phyloP scores from a whole-genome alignment of 2,888 invertebrate genomes.

The Hipparchia sbordonii region DNA sequence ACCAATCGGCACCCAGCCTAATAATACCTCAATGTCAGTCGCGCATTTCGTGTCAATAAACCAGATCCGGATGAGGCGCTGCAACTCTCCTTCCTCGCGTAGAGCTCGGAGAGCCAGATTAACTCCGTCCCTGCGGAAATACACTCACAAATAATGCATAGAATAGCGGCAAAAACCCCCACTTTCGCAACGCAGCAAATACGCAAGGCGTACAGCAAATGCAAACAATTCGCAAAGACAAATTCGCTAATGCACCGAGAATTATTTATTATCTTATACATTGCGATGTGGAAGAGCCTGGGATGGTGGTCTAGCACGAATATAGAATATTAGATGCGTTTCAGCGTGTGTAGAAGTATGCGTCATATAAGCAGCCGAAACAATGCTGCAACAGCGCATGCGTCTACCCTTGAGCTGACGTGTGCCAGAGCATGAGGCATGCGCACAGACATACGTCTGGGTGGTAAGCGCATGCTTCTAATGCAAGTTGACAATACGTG shows the following conservation, averaged over 20 bases:
- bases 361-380: no score
- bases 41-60: constrained; percentile 72
- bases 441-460: no score
- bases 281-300: no score
- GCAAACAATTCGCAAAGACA: constrained; percentile 32
- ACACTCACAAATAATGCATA: background rate
- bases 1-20: no score
- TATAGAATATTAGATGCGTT: no score
- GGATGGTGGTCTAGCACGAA: no score
- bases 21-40: background rate
- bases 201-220: background rate
- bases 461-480: no score
- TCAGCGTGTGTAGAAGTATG: no score
- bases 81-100: constrained; percentile 95
- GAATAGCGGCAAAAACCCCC: background rate
- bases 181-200: constrained; percentile 20
- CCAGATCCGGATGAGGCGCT: constrained; percentile 96
- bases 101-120: constrained; percentile 95
- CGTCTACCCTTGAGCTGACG: no score
- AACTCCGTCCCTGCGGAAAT: constrained; percentile 90
- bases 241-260: constrained; percentile 46
- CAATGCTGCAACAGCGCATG: no score
- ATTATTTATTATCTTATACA: constrained; percentile 9
- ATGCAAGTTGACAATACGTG: no score
- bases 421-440: no score